Evolutionary conservation across 2,888 invertebrate species (phyloP).

Genomic region (Malachius bipustulatus): DNA sequence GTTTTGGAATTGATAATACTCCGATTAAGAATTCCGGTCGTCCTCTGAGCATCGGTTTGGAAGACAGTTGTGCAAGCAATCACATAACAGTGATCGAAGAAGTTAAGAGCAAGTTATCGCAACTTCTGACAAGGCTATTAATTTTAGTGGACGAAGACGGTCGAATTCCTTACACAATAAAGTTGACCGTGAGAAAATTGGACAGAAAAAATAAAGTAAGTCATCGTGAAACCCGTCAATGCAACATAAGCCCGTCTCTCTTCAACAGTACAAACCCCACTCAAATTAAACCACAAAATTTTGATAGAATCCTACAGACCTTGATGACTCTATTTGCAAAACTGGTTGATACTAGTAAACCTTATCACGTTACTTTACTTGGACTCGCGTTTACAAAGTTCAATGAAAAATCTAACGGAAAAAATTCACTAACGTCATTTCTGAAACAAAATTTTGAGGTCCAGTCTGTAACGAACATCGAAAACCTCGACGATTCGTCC

Average conservation of each 20-base stretch:
- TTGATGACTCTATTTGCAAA: constrained; percentile 67
- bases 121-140: constrained; percentile 56
- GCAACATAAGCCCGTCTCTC: constrained; percentile 55
- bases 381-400: constrained; percentile 77
- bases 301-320: constrained; percentile 53
- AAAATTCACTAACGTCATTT: constrained; percentile 62
- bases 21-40: constrained; percentile 62
- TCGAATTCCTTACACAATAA: constrained; percentile 61
- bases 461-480: constrained; percentile 59
- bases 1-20: constrained; percentile 62
- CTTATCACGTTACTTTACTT: constrained; percentile 67
- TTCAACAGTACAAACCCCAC: constrained; percentile 34
- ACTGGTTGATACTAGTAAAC: constrained; percentile 56
- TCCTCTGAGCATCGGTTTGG: constrained; percentile 68
- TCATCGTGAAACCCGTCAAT: constrained; percentile 64
- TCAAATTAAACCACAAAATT: constrained; percentile 41
- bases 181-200: constrained; percentile 62
- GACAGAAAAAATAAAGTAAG: constrained; percentile 54
- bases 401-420: constrained; percentile 55
- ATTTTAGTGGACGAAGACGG: constrained; percentile 66
- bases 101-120: constrained; percentile 58
- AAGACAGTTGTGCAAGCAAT: constrained; percentile 65
- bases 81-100: constrained; percentile 56
- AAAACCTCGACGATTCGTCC: constrained; percentile 34
- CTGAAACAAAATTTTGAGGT: constrained; percentile 67